Percentiles rank a stretch among this genome's conserved stretches.
These are phyloP conservation scores for Mythimna loreyi DNA, from an alignment of 2,888 invertebrate species.

Conservation along the genomic window DNA sequence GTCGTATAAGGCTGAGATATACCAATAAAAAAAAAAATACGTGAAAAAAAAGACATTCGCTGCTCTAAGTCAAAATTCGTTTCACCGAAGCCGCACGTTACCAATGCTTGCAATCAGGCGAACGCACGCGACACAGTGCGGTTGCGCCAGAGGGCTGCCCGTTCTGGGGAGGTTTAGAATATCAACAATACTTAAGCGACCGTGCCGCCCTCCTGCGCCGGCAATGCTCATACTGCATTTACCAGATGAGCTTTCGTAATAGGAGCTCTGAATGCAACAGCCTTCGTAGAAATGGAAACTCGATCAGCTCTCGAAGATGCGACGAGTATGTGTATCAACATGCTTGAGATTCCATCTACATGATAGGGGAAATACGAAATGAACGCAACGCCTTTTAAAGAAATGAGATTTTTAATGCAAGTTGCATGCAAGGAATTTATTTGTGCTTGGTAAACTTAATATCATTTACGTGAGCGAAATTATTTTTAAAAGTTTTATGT, in stretches of 20 bases:
- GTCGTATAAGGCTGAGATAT: too few relatives aligned
- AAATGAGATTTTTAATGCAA: constrained; percentile 51
- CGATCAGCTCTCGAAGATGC: constrained; percentile 75
- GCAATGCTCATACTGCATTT: constrained; percentile 80
- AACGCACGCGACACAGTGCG: constrained; percentile 83
- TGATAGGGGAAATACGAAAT: constrained; percentile 51
- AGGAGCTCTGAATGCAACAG: constrained; percentile 78
- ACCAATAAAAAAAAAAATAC: too few relatives aligned
- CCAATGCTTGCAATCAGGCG: constrained; percentile 83
- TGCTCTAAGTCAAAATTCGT: constrained; percentile 58
- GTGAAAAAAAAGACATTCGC: too few relatives aligned
- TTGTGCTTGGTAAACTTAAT: constrained; percentile 1
- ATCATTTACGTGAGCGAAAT: background rate
- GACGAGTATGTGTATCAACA: constrained; percentile 52
- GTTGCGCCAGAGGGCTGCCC: constrained; percentile 79
- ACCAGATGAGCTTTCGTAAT: constrained; percentile 85
- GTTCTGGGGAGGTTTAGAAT: constrained; percentile 85
- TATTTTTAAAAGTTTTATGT: background rate
- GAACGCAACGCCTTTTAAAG: constrained; percentile 50
- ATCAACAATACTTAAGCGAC: constrained; percentile 86
- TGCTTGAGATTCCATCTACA: constrained; percentile 55
- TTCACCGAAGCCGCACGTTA: constrained; percentile 68
- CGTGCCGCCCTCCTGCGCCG: constrained; percentile 74
- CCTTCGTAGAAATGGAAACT: constrained; percentile 74
- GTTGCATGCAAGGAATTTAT: constrained; percentile 27